Conservation (phyloP, 2,797 vertebrate species). For the Tinamus major region DNA sequence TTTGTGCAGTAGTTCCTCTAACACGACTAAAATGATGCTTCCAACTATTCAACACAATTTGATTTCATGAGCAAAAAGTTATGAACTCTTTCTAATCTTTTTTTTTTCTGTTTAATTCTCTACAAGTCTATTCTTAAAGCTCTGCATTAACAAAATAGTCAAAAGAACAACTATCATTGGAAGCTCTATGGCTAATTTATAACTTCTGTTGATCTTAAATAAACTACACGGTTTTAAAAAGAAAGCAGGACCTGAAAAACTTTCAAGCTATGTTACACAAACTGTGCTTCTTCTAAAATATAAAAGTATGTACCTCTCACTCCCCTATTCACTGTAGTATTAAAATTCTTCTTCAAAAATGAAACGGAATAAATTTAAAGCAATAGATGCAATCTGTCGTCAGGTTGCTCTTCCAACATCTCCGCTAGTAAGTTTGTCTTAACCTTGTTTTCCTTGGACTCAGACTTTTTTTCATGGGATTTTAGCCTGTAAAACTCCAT, state of each 20-base stretch:
- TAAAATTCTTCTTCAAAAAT: neutral
- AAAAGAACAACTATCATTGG: neutral
- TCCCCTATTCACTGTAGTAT: neutral
- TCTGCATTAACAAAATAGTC: neutral
- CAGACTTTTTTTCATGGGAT: neutral
- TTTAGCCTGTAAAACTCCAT: conserved; percentile 20
- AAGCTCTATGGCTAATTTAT: neutral
- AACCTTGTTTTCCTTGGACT: neutral
- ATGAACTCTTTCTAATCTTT: neutral
- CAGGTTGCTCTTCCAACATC: neutral
- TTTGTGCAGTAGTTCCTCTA: neutral
- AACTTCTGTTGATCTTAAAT: neutral
- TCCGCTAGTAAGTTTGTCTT: neutral
- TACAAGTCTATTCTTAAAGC: neutral
- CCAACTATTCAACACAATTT: neutral
- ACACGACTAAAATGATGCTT: neutral
- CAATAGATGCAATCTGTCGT: neutral
- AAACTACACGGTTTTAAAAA: neutral
- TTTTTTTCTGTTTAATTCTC: neutral
- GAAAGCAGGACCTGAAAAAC: neutral
- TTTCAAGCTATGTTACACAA: neutral
- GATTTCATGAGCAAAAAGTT: neutral
- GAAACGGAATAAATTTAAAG: neutral
- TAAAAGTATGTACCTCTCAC: neutral
- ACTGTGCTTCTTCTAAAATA: neutral